Evolutionary conservation across 2,888 invertebrate species (phyloP).

Genomic region (Yponomeuta evonymella): DNA sequence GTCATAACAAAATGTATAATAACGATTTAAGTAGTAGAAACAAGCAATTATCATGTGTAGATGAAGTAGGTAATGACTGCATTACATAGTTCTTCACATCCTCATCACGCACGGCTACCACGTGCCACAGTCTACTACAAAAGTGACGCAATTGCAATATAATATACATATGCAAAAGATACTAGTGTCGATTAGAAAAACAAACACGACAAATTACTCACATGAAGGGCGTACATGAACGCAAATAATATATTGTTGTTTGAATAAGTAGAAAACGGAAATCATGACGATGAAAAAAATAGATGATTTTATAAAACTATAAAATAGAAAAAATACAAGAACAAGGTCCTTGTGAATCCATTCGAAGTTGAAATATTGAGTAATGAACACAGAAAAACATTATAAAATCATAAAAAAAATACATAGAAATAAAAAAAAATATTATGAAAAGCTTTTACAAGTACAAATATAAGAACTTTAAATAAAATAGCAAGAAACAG

Average conservation of each 20-base stretch:
- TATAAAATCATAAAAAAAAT: no score
- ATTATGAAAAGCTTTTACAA: neutral
- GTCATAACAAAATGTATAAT: neutral
- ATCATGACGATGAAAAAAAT: no score
- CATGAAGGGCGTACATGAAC: neutral
- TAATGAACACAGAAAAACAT: no score
- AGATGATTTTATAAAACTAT: neutral
- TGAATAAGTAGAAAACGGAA: neutral
- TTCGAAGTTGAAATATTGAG: no score
- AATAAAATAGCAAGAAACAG: constrained; percentile 5
- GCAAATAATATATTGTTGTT: neutral
- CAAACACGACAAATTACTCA: neutral
- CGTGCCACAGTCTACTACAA: constrained; percentile 7
- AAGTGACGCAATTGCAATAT: neutral
- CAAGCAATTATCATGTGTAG: neutral
- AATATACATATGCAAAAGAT: neutral
- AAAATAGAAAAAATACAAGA: neutral
- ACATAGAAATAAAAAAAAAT: no score
- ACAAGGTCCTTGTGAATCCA: neutral
- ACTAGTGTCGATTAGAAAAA: neutral
- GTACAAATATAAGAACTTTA: neutral
- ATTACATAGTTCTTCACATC: neutral
- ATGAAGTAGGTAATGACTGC: neutral
- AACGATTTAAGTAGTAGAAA: neutral
- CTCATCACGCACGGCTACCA: constrained; percentile 8